These are phyloP conservation scores for Dermochelys coriacea DNA, from an alignment of 2,797 vertebrate genomes.

Conservation along the genomic window DNA sequence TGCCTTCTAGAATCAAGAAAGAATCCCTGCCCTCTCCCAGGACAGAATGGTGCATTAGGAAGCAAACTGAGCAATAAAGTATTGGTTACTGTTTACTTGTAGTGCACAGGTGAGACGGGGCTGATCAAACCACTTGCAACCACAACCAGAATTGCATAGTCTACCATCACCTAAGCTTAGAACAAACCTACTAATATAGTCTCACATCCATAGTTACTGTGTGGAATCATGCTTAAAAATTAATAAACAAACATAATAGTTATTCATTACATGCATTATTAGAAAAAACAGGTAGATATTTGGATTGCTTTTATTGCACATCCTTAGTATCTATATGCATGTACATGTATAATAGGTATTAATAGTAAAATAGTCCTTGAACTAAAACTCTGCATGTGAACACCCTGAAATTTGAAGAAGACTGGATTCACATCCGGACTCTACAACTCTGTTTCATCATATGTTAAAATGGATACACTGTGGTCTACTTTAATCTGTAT, in stretches of 20 bases:
- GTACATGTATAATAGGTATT: background rate
- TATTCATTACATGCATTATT: background rate
- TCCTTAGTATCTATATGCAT: background rate
- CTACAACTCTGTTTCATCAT: background rate
- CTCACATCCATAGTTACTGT: background rate
- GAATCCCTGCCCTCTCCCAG: background rate
- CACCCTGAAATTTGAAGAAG: background rate
- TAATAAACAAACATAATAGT: background rate
- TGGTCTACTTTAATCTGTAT: background rate
- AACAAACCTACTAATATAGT: background rate
- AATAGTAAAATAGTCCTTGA: background rate
- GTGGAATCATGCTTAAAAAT: background rate
- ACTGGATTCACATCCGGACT: background rate
- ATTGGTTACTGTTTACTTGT: background rate
- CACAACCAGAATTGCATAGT: background rate
- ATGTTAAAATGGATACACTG: background rate
- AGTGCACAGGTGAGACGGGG: background rate
- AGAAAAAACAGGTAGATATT: background rate
- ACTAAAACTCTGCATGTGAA: background rate
- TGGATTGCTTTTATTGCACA: background rate
- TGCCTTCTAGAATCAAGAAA: background rate
- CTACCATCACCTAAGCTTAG: background rate
- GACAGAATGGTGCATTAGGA: background rate
- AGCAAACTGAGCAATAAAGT: background rate
- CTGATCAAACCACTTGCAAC: fast-evolving